phyloP scores from a whole-genome alignment of 1,140 invertebrate species.

The Daktulosphaira vitifoliae region DNA sequence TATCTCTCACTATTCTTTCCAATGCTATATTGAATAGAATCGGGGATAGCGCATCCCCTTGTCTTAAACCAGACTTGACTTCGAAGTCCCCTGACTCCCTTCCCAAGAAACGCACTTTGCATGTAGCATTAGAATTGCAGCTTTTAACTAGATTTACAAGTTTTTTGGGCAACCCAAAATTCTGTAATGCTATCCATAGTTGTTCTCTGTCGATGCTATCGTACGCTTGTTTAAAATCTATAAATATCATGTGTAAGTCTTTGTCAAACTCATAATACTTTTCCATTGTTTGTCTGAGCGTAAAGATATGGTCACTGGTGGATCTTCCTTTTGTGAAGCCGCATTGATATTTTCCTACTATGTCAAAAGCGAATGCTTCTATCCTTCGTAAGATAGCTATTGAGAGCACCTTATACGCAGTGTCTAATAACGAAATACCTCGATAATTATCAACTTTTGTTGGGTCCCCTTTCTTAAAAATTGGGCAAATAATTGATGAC shows the following conservation, averaged over 20 bases:
- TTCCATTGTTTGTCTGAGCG: background rate
- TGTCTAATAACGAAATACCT: slow-evolving; percentile 34
- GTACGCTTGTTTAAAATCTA: slow-evolving; percentile 35
- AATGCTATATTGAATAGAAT: background rate
- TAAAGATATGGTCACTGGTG: slow-evolving; percentile 26
- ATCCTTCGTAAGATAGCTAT: slow-evolving; percentile 22
- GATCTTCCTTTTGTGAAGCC: slow-evolving; percentile 33
- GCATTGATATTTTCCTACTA: slow-evolving; percentile 32
- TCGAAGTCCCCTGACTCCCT: slow-evolving; percentile 17
- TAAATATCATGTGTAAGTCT: slow-evolving; percentile 49
- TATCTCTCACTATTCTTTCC: background rate
- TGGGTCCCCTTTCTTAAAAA: slow-evolving; percentile 35
- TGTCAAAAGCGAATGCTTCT: slow-evolving; percentile 16
- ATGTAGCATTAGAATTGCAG: background rate
- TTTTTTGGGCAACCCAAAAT: slow-evolving; percentile 30
- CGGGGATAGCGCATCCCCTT: background rate
- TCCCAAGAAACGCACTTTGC: background rate
- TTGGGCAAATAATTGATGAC: slow-evolving; percentile 3
- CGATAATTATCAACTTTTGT: slow-evolving; percentile 24
- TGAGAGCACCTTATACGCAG: slow-evolving; percentile 30
- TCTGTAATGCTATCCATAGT: slow-evolving; percentile 4
- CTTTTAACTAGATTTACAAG: slow-evolving; percentile 12
- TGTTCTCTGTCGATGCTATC: slow-evolving; percentile 23
- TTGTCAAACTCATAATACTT: slow-evolving; percentile 28
- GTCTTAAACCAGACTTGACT: background rate